Evolutionary conservation across 2,113 vertebrate genomes (phyloP).

Genomic region (Penelope pileata): DNA sequence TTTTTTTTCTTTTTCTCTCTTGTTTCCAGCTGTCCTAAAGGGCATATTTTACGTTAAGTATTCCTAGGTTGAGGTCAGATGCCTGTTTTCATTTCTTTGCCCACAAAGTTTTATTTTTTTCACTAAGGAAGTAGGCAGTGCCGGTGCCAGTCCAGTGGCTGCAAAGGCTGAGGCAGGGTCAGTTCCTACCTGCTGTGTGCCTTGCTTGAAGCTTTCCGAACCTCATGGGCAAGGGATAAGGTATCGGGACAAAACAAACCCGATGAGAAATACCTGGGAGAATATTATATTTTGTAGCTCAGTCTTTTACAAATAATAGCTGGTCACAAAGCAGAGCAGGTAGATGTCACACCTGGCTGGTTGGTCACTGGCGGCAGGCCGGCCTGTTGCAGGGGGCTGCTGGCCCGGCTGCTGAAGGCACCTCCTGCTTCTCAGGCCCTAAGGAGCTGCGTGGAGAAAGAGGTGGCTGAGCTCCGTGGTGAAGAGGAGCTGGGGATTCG

Average conservation of each 20-base stretch:
- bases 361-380: neutral
- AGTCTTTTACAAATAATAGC: neutral
- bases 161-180: neutral
- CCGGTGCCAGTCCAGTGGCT: rapidly evolving
- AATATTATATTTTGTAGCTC: neutral
- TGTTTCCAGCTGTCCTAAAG: neutral
- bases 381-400: neutral
- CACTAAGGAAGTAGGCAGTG: neutral
- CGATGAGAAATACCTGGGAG: neutral
- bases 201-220: neutral
- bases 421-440: neutral
- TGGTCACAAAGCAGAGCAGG: neutral
- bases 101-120: neutral
- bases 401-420: neutral
- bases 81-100: neutral
- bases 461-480: neutral
- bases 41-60: neutral
- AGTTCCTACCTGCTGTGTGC: neutral
- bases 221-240: neutral
- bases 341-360: neutral
- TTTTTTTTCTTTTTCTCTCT: neutral
- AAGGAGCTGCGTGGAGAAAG: neutral
- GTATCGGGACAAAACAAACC: neutral
- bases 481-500: neutral
- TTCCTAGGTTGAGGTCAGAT: neutral